phyloP scores from a whole-genome alignment of 2,888 invertebrate species.

The Chymomyza amoena region DNA sequence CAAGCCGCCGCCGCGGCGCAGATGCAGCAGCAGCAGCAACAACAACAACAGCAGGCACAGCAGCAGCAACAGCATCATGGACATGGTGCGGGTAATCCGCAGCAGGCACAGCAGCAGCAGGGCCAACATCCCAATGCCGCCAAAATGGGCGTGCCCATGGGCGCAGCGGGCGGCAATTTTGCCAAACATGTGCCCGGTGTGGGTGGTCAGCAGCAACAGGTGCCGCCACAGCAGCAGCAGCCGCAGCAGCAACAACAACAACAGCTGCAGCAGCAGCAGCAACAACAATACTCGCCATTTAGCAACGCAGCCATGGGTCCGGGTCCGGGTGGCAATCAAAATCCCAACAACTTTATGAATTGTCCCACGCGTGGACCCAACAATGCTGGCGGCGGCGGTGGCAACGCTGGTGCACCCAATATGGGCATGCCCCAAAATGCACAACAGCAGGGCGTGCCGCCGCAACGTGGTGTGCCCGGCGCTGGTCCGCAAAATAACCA shows the following conservation, averaged over 20 bases:
- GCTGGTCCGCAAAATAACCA: slow-evolving; percentile 54
- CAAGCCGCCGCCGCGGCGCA: slow-evolving; percentile 73
- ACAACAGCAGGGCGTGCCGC: slow-evolving; percentile 40
- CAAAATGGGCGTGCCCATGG: slow-evolving; percentile 74
- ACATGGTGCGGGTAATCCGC: slow-evolving; percentile 46
- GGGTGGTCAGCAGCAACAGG: slow-evolving; percentile 70
- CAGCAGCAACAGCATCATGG: slow-evolving; percentile 56
- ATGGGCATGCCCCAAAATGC: slow-evolving; percentile 56
- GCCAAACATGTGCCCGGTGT: slow-evolving; percentile 51
- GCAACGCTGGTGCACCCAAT: slow-evolving; percentile 39
- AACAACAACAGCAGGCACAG: slow-evolving; percentile 52
- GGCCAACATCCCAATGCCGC: slow-evolving; percentile 68
- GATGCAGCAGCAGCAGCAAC: slow-evolving; percentile 64
- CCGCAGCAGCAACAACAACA: slow-evolving; percentile 72
- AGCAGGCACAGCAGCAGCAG: slow-evolving; percentile 69
- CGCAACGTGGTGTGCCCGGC: slow-evolving; percentile 40
- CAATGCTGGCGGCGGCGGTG: slow-evolving; percentile 41
- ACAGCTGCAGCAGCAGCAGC: slow-evolving; percentile 54
- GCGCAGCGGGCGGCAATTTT: slow-evolving; percentile 62
- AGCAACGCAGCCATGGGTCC: slow-evolving; percentile 82
- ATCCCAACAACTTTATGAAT: slow-evolving; percentile 76
- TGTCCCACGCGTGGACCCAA: slow-evolving; percentile 69
- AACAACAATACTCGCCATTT: slow-evolving; percentile 84
- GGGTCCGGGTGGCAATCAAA: slow-evolving; percentile 72
- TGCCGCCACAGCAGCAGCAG: slow-evolving; percentile 54